These are phyloP conservation scores for Phenganax marumi DNA, from an alignment of 92 coral and sea anemone species.

Conservation along the genomic window DNA sequence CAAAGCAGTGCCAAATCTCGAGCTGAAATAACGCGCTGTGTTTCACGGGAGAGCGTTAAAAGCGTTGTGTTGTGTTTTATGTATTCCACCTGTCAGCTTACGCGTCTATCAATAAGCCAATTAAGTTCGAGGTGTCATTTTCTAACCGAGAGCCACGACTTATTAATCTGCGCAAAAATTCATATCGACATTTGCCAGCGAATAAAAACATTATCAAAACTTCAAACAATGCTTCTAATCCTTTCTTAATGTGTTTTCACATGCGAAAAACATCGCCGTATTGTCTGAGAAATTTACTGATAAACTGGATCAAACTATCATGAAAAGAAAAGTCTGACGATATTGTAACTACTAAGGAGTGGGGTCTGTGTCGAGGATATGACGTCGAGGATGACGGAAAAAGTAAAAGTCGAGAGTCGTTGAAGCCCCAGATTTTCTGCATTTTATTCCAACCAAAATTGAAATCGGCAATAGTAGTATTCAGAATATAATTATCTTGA, in stretches of 20 bases:
- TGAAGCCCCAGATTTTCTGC: too few relatives aligned
- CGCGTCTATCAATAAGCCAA: slow-evolving; percentile 45
- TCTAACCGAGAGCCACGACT: slow-evolving; percentile 10
- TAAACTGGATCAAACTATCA: too few relatives aligned
- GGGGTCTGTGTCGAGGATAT: too few relatives aligned
- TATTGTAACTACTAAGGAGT: too few relatives aligned
- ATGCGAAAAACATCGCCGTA: not conserved
- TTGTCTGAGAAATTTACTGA: not conserved
- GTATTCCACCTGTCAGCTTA: slow-evolving; percentile 42
- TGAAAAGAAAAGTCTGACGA: too few relatives aligned
- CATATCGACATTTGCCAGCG: not conserved
- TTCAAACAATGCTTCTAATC: slow-evolving; percentile 10
- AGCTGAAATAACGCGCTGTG: slow-evolving; percentile 6
- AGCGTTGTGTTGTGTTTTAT: slow-evolving; percentile 24
- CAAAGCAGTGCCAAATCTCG: not conserved
- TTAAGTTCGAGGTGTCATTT: slow-evolving; percentile 34
- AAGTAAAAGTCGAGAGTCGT: too few relatives aligned
- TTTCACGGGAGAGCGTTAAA: slow-evolving; percentile 15
- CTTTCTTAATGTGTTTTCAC: not conserved
- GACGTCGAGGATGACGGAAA: too few relatives aligned
- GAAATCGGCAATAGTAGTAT: too few relatives aligned
- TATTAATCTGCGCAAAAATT: not conserved
- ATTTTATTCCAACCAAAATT: too few relatives aligned
- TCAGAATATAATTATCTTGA: too few relatives aligned
- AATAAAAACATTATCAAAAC: not conserved